Evolutionary conservation across 2,113 vertebrate species (phyloP), one percentile per base, ranked within the genome.

Genomic region (Periophthalmus modestus): DNA sequence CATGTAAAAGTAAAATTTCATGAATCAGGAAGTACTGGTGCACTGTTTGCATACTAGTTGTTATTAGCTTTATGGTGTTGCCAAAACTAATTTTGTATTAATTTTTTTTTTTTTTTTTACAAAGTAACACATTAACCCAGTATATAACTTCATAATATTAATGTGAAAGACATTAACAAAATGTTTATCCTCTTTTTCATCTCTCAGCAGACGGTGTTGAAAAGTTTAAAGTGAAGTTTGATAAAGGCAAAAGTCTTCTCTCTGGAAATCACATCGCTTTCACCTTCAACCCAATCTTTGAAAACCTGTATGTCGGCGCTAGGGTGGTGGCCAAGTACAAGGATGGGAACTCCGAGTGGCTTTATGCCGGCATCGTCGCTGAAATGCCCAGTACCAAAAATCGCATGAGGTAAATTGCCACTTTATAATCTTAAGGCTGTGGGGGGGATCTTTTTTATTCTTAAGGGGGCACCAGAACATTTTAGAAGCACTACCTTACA

Each of bases 141-240:
- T 50, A 15, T 16, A 3, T 16, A 15, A 52, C 18, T 4, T 52
- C 18, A 18, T 5, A 18, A 18, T 52, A 18, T 52, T 14, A 3
- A 52, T 52, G 16, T 52, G 11, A 15, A 18, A 52, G 16, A 15
- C 18, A n/a, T 18, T 1, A 4, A 36, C 5, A 61, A 18, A 16
- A 6, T 34, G 2, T 34, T 63, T 4, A 9, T 36, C 0, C 11
- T 1, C 23, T 69, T 7, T 85, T 12, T 75, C 19, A 59, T 6
- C 43, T 2, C 80, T 19, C 77, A 98, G 97, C 94, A 9, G 94
- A 92, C 0, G 94, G 94, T 50, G 58, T 78, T 1, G 87, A 82
- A 74, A 99, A 99, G 46, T 99, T 95, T 90, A 99, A 99, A 82
- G 97, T 99, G 72, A 99, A 98, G 71, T 99, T 99, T 75, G 98